A percentile compares a stretch with the other conserved stretches of the same genome.
Evolutionary conservation across 2,888 invertebrate species (phyloP).

Genomic region (Pristionchus arcanus): DNA sequence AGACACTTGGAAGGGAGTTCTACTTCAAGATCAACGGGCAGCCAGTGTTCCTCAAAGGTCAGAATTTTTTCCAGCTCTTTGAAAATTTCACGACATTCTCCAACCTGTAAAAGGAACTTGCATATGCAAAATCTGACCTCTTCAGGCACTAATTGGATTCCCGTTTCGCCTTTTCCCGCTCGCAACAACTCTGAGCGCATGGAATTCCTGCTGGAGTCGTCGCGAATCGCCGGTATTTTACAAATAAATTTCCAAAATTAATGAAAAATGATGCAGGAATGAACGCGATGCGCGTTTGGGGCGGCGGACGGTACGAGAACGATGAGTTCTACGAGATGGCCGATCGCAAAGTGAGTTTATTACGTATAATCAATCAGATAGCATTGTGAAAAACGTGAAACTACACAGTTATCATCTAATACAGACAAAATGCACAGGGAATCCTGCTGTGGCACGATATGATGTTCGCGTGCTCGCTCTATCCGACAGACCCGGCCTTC

Average conservation of each 20-base stretch:
- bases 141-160: constrained; percentile 76
- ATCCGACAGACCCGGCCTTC: constrained; percentile 88
- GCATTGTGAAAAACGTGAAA: too few relatives aligned
- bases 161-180: constrained; percentile 72
- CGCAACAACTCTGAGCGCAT: constrained; percentile 59
- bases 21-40: constrained; percentile 91
- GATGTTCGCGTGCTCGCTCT: constrained; percentile 96
- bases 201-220: constrained; percentile 67
- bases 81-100: too few relatives aligned
- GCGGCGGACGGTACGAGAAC: constrained; percentile 95
- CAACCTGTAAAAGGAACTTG: too few relatives aligned
- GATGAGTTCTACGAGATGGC: constrained; percentile 91
- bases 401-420: too few relatives aligned
- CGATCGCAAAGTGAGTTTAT: constrained; percentile 84
- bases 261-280: constrained; percentile 83
- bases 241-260: too few relatives aligned
- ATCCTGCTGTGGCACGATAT: constrained; percentile 98
- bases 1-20: constrained; percentile 84
- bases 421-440: constrained; percentile 84
- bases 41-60: constrained; percentile 92
- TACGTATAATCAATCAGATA: too few relatives aligned
- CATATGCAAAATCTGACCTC: too few relatives aligned
- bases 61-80: too few relatives aligned
- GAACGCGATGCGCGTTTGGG: constrained; percentile 96
- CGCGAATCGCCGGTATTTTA: constrained; percentile 51